Percentiles rank a stretch among this genome's conserved stretches.
Conservation (phyloP, 2,888 invertebrate genomes). For the Adelphocoris suturalis region DNA sequence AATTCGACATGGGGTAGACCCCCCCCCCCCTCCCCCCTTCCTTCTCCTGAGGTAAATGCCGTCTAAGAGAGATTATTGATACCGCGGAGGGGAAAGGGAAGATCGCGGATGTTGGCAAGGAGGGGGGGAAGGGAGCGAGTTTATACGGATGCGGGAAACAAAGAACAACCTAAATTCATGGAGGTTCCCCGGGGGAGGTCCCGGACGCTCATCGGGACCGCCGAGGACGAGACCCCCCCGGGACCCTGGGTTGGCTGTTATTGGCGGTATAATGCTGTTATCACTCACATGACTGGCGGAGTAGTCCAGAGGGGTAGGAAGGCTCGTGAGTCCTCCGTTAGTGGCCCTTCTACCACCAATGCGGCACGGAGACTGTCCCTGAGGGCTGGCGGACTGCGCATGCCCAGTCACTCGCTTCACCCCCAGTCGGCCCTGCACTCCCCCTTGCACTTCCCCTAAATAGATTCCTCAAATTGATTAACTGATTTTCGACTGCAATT, state of each 20-base stretch:
- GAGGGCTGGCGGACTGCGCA: slow-evolving; percentile 17
- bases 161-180: not conserved
- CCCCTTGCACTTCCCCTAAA: slow-evolving; percentile 30
- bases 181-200: not conserved
- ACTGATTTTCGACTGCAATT: slow-evolving; percentile 51
- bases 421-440: not conserved
- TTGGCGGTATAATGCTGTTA: slow-evolving; percentile 19
- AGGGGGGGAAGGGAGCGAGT: not conserved
- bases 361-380: slow-evolving; percentile 62
- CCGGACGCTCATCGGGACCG: not conserved
- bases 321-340: slow-evolving; percentile 58
- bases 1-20: not conserved
- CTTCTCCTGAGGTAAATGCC: not conserved
- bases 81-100: not conserved
- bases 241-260: not conserved
- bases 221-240: not conserved
- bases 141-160: slow-evolving; percentile 1
- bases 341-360: slow-evolving; percentile 54
- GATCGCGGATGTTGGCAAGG: not conserved
- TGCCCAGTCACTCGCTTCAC: not conserved
- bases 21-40: not conserved
- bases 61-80: slow-evolving; percentile 34
- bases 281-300: slow-evolving; percentile 61
- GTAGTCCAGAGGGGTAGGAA: slow-evolving; percentile 51
- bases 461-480: slow-evolving; percentile 47